These are phyloP conservation scores for Gnatocerus cornutus DNA, from an alignment of 2,888 invertebrate genomes.

Conservation along the genomic window DNA sequence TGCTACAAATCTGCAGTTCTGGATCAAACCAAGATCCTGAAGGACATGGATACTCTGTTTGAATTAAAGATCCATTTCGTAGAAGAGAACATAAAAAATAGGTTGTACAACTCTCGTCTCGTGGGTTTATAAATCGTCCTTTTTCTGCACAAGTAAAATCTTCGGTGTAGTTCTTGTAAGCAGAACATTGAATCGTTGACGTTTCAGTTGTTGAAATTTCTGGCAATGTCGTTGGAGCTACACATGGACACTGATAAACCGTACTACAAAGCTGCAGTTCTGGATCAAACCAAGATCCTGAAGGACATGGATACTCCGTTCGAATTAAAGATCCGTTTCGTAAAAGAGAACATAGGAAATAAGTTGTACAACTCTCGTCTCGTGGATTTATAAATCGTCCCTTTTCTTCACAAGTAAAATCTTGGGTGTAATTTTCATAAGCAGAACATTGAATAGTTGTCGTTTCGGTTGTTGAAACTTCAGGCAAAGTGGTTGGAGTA, in stretches of 20 bases:
- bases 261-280: slow-evolving; percentile 50
- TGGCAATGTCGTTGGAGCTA: slow-evolving; percentile 13
- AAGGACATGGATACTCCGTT: slow-evolving; percentile 59
- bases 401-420: slow-evolving; percentile 30
- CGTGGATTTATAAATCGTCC: slow-evolving; percentile 9
- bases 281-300: slow-evolving; percentile 55
- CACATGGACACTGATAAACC: slow-evolving; percentile 53
- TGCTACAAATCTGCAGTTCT: too few species aligned
- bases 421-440: not conserved
- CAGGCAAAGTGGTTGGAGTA: not conserved
- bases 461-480: not conserved
- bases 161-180: not conserved
- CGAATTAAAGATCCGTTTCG: slow-evolving; percentile 61
- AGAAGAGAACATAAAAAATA: too few species aligned
- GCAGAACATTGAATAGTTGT: not conserved
- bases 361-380: slow-evolving; percentile 48
- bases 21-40: too few species aligned
- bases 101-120: too few species aligned
- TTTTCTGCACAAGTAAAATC: too few species aligned
- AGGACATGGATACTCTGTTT: too few species aligned
- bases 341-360: slow-evolving; percentile 53
- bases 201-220: not conserved
- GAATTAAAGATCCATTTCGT: too few species aligned
- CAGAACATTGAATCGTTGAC: not conserved
- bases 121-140: too few species aligned